Conservation (phyloP, 2,113 vertebrate species). For the Nestor notabilis region DNA sequence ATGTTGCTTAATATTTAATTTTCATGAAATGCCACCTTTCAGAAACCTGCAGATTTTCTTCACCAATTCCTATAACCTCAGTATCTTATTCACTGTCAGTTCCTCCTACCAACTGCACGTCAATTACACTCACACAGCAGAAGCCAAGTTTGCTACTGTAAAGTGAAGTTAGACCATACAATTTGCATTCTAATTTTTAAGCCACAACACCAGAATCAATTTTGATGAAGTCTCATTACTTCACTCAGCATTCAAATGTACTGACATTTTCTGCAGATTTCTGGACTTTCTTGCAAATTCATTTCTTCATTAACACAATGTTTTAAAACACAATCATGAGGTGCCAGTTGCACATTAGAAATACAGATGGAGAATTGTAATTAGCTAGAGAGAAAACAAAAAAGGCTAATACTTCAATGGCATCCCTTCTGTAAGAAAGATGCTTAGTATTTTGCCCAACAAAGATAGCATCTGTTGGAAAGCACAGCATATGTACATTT, state of each 20-base stretch:
- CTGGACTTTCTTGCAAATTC: not conserved
- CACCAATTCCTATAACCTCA: not conserved
- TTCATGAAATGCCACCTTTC: not conserved
- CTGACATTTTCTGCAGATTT: not conserved
- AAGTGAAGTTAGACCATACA: not conserved
- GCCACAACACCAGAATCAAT: not conserved
- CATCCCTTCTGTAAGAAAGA: not conserved
- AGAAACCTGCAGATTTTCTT: not conserved
- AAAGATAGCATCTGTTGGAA: not conserved
- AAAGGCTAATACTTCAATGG: not conserved
- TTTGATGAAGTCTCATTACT: not conserved
- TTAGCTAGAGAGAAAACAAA: not conserved
- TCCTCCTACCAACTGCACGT: not conserved
- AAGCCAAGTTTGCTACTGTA: not conserved
- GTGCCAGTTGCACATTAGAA: not conserved
- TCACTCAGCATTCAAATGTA: not conserved
- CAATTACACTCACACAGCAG: not conserved
- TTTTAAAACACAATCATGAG: not conserved
- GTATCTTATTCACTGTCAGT: not conserved
- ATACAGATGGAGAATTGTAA: not conserved
- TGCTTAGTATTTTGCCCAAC: not conserved
- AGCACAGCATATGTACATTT: not conserved
- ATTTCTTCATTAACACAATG: not conserved
- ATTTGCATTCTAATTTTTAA: not conserved
- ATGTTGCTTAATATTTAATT: not conserved